Percentiles rank a stretch among this genome's conserved stretches.
phyloP scores from a whole-genome alignment of 2,888 invertebrate species.

The Scrobipalpa costella region DNA sequence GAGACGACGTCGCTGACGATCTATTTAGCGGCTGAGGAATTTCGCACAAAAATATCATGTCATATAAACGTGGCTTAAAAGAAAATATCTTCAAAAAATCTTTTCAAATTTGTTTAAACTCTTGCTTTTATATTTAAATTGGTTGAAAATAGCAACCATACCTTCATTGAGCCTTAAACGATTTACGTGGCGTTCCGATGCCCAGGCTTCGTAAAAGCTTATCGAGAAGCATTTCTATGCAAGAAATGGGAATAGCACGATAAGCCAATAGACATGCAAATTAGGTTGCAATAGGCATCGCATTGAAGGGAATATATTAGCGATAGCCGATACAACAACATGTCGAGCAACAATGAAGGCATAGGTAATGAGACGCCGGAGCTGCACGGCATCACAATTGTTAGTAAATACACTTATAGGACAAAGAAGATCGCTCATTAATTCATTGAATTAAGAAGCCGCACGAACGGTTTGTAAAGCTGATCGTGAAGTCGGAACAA shows the following conservation, averaged over 20 bases:
- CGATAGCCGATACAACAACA: conserved; percentile 55
- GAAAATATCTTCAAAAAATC: background rate
- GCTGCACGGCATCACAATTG: conserved; percentile 69
- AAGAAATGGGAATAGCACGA: conserved; percentile 16
- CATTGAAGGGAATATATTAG: conserved; percentile 53
- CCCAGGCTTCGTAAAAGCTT: conserved; percentile 10
- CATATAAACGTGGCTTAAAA: background rate
- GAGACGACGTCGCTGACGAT: background rate
- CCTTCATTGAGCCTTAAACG: conserved; percentile 29
- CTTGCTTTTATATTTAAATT: conserved; percentile 5
- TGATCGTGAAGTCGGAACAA: conserved; percentile 29
- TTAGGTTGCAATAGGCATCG: conserved; percentile 28
- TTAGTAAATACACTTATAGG: conserved; percentile 57
- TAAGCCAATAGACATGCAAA: conserved; percentile 27
- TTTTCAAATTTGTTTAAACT: background rate
- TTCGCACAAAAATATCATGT: background rate
- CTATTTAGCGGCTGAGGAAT: conserved; percentile 3
- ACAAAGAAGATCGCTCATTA: conserved; percentile 62
- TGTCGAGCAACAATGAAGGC: conserved; percentile 61
- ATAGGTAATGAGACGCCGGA: conserved; percentile 63
- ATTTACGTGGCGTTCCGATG: conserved; percentile 16
- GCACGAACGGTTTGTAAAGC: conserved; percentile 37
- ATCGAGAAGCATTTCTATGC: background rate
- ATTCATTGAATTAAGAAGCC: conserved; percentile 37
- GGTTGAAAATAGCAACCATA: background rate